Conservation (phyloP, 23 tunicate species). For the Trididemnum nubilum region DNA sequence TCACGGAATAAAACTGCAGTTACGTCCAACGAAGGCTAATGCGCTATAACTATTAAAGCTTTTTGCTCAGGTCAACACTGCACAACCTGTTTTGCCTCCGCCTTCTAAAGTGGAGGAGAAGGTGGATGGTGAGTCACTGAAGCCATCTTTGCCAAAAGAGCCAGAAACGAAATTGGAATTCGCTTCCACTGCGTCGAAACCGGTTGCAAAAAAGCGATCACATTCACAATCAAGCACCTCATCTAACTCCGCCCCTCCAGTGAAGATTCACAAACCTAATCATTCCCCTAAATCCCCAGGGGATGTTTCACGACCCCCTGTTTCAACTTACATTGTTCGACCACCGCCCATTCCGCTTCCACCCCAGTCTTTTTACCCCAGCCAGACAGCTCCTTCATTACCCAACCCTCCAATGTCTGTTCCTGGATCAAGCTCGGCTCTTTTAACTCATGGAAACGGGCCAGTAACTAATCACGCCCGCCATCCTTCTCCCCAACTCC, state of each 20-base stretch:
- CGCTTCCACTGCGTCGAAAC: no score
- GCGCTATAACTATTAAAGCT: no score
- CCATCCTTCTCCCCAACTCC: conserved; percentile 10
- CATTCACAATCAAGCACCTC: neutral
- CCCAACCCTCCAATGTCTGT: neutral
- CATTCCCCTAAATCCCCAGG: neutral
- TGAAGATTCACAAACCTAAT: neutral
- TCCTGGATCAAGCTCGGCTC: neutral
- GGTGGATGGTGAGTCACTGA: no score
- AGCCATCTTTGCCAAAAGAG: no score
- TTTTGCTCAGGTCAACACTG: no score
- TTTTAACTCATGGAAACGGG: neutral
- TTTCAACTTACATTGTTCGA: neutral
- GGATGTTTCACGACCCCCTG: neutral
- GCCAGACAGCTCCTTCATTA: neutral
- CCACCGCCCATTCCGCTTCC: neutral
- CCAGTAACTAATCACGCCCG: conserved; percentile 1
- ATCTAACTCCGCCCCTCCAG: neutral
- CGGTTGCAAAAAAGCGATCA: neutral
- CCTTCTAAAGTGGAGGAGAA: no score
- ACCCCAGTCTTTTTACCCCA: neutral
- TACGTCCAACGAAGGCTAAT: no score
- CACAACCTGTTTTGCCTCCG: no score
- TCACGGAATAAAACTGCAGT: no score
- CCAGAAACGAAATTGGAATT: no score